These are phyloP conservation scores for Caenorhabditis panamensis DNA, from an alignment of 2,888 invertebrate genomes.

Conservation along the genomic window DNA sequence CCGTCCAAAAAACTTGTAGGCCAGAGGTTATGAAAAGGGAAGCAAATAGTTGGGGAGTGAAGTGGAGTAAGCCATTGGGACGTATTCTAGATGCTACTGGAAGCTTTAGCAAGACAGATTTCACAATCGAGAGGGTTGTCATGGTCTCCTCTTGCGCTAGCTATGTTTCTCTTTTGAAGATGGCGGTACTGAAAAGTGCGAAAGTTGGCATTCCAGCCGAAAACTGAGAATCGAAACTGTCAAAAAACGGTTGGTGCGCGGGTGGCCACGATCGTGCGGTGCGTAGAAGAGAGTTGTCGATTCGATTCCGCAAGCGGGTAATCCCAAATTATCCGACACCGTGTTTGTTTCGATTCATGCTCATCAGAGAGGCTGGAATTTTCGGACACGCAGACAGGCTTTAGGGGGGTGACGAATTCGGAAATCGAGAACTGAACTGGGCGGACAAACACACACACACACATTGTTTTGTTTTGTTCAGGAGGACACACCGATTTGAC, in stretches of 20 bases:
- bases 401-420: slow-evolving; percentile 27
- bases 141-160: no score
- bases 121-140: no score
- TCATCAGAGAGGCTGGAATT: slow-evolving; percentile 2
- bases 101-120: no score
- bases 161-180: no score
- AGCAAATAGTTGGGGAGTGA: background rate
- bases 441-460: slow-evolving; percentile 1
- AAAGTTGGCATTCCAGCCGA: no score
- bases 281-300: background rate
- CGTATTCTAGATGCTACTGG: background rate
- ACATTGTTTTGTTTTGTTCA: slow-evolving; percentile 3
- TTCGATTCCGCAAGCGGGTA: background rate
- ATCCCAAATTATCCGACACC: slow-evolving; percentile 31
- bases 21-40: background rate
- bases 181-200: no score
- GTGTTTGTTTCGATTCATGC: slow-evolving; percentile 29
- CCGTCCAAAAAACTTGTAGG: background rate
- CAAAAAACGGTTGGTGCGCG: background rate
- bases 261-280: slow-evolving; percentile 5
- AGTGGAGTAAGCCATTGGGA: background rate
- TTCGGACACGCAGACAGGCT: slow-evolving; percentile 24
- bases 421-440: slow-evolving; percentile 5
- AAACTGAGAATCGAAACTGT: background rate
- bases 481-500: slow-evolving; percentile 18